Percentiles rank a stretch among this genome's conserved stretches.
Evolutionary conservation across 2,113 vertebrate genomes (phyloP).

Genomic region (Gyps fulvus): DNA sequence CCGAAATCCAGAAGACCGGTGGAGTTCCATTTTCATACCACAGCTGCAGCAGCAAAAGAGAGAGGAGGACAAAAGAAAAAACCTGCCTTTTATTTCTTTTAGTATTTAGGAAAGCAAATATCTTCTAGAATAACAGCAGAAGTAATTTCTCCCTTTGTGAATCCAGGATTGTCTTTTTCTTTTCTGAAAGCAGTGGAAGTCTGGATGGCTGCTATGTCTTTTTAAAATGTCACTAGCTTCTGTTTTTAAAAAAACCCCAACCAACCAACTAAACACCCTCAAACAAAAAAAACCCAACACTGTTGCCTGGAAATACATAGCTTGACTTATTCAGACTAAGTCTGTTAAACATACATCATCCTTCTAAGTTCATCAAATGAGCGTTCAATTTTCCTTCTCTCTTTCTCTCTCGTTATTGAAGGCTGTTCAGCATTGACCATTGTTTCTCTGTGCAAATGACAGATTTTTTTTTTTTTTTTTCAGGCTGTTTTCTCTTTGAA

Average conservation of each 20-base stretch:
- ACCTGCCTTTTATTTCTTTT: neutral
- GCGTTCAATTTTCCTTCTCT: neutral
- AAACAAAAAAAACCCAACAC: no score
- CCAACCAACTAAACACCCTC: neutral
- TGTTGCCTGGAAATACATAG: neutral
- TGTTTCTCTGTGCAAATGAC: neutral
- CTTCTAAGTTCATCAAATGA: neutral
- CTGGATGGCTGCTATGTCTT: neutral
- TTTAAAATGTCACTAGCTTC: neutral
- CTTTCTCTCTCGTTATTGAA: neutral
- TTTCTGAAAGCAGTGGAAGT: neutral
- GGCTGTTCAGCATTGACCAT: neutral
- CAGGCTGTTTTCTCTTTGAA: neutral
- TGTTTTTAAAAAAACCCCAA: neutral
- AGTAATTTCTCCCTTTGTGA: neutral
- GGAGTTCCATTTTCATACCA: slow-evolving; percentile 83
- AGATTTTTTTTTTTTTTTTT: neutral
- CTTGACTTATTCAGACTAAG: neutral
- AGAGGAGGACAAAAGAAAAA: neutral
- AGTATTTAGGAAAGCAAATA: neutral
- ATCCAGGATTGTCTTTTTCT: neutral
- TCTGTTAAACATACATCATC: neutral
- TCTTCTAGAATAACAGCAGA: neutral
- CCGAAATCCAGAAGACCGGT: slow-evolving; percentile 87
- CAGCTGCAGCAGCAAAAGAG: slow-evolving; percentile 59